Conservation (phyloP, 1,140 invertebrate species). For the Zaprionus africanus region DNA sequence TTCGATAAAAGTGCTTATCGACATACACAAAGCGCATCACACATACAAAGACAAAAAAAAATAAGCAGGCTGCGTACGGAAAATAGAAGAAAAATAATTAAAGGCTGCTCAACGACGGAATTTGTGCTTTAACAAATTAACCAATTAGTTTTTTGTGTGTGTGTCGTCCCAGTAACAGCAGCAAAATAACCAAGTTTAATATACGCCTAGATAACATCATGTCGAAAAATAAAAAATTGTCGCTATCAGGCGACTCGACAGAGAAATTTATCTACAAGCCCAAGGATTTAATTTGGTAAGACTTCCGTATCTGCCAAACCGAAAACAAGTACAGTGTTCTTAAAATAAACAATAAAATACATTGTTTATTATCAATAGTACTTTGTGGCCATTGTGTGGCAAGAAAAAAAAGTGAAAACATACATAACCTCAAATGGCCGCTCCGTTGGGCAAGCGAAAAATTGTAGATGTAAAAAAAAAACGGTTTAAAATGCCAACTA, state of each 20-base stretch:
- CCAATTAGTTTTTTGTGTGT: conserved; percentile 37
- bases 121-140: conserved; percentile 42
- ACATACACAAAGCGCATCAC: conserved; percentile 67
- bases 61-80: conserved; percentile 62
- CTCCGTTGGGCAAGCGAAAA: conserved; percentile 46
- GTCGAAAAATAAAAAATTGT: conserved; percentile 83
- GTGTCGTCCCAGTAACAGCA: conserved; percentile 54
- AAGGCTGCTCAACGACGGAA: conserved; percentile 36
- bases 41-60: conserved; percentile 62
- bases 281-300: conserved; percentile 83
- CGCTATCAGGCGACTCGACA: conserved; percentile 75
- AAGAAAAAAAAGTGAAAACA: conserved; percentile 38
- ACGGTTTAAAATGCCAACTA: conserved; percentile 40
- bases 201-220: conserved; percentile 81
- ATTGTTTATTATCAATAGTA: background rate
- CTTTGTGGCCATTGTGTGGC: conserved; percentile 11
- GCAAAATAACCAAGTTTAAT: conserved; percentile 79
- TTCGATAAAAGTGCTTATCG: conserved; percentile 43
- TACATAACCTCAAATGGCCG: conserved; percentile 70
- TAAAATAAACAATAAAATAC: conserved; percentile 4
- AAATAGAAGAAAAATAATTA: conserved; percentile 46
- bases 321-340: conserved; percentile 22
- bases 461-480: conserved; percentile 14
- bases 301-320: conserved; percentile 19
- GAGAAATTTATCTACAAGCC: conserved; percentile 83